Evolutionary conservation across 2,113 vertebrate species (phyloP), one percentile per base, ranked within the genome.

Genomic region (Cyprinodon brontotheroides): DNA sequence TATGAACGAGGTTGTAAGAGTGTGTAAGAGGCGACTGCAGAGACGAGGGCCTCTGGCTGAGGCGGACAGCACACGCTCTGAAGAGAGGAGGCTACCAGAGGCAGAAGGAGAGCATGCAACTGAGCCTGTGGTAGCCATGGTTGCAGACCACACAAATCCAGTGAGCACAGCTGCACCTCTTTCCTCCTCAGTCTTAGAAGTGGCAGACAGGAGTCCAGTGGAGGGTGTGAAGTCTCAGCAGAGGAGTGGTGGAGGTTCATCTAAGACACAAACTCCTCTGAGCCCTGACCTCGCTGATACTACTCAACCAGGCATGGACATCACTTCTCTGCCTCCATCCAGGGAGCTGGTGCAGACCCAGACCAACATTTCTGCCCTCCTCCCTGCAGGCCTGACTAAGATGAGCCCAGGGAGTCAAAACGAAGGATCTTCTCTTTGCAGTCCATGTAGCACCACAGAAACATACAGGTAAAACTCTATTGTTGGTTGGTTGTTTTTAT

Each of bases 1-100:
- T 88, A 98, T 99, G 97, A 97, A 99, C 20, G 97, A 98, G 75
- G 95, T 98, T 13, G 97, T 99, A 11, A 96, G 96, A 80, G 96
- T 98, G 40, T 98, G 97, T 79, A 99, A 98, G 91, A 96, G 90
- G 63, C 90, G 95, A 12, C 92, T 99, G 48, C 96, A 97, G 77
- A 94, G 95, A 14, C 94, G 96, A 40, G 95, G 93, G 11, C 92
- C 92, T 2, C 81, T 95, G 77, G 93, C 97, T 0, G 97, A 99
- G 74, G 97, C 97, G 0, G 97, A 98, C 87, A 99, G 97, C 92
- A 99, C 97, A 41, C 95, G 96, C 45, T 93, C 93, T n/a, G 97
- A 98, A 57, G 97, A 96, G 9, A 95, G 74, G 39, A 86, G 67
- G 41, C 50, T 45, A 29, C 9, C 45, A 8, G 83, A 84, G 20